A percentile compares a stretch with the other conserved stretches of the same genome.
These are phyloP conservation scores for Callosobruchus maculatus DNA, from an alignment of 2,888 invertebrate genomes.

Conservation along the genomic window DNA sequence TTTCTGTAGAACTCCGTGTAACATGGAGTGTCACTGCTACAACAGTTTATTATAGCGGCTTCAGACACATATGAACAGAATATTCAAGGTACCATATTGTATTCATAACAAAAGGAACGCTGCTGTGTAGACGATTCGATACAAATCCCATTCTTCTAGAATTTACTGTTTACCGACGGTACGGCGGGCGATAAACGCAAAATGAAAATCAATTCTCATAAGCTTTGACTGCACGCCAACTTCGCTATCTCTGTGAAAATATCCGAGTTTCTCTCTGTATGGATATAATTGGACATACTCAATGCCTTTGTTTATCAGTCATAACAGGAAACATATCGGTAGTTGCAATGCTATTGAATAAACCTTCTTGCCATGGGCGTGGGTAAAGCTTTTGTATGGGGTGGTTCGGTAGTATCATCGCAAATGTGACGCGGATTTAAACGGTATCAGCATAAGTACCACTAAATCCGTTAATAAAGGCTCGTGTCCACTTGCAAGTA, in stretches of 20 bases:
- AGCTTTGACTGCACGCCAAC: constrained; percentile 7
- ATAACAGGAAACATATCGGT: constrained; percentile 24
- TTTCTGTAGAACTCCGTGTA: too few relatives aligned
- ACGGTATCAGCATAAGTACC: too few relatives aligned
- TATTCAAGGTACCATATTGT: not conserved
- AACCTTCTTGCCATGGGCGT: not conserved
- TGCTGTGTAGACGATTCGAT: not conserved
- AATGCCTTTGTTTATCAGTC: constrained; percentile 22
- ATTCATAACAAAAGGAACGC: not conserved
- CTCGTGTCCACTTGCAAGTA: too few relatives aligned
- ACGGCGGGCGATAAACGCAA: not conserved
- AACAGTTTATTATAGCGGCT: not conserved
- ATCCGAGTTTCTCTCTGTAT: constrained; percentile 15
- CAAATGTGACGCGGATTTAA: too few relatives aligned
- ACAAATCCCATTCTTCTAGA: not conserved
- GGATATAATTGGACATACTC: constrained; percentile 21
- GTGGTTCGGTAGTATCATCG: too few relatives aligned
- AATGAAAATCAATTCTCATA: constrained; percentile 15
- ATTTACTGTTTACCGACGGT: not conserved
- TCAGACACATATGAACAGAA: not conserved
- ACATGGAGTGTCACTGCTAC: too few relatives aligned
- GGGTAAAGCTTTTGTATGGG: not conserved
- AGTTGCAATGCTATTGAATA: constrained; percentile 12
- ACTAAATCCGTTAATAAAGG: too few relatives aligned
- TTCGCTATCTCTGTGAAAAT: constrained; percentile 13